Conservation (phyloP, 2,888 invertebrate genomes). For the Cremastobaeus sp. region DNA sequence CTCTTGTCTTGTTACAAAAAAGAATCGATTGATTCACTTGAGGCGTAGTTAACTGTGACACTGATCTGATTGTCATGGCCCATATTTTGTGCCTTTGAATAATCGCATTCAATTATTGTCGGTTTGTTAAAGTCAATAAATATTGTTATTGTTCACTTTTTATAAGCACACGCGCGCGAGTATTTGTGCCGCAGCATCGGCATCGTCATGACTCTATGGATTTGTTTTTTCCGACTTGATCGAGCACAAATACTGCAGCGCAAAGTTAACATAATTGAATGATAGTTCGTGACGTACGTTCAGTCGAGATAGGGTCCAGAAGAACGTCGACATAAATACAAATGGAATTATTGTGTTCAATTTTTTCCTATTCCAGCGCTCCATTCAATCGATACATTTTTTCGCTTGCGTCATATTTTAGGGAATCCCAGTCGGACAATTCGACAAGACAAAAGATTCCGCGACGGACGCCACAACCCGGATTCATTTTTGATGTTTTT, state of each 20-base stretch:
- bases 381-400: no score
- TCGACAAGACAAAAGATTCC: no score
- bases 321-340: constrained; percentile 1
- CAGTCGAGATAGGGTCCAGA: background rate
- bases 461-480: no score
- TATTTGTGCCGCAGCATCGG: constrained; percentile 5
- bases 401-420: no score
- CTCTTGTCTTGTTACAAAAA: constrained; percentile 11
- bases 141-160: constrained; percentile 20
- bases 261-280: constrained; percentile 40
- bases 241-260: constrained; percentile 12
- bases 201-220: constrained; percentile 19
- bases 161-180: background rate
- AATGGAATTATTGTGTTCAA: constrained; percentile 19
- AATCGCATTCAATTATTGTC: constrained; percentile 39
- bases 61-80: constrained; percentile 28
- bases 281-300: constrained; percentile 29
- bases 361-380: constrained; percentile 5
- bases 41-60: constrained; percentile 19
- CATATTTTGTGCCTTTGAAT: constrained; percentile 37
- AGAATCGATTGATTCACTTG: constrained; percentile 8
- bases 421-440: no score
- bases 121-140: constrained; percentile 41
- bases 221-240: constrained; percentile 31
- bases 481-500: no score